phyloP scores from a whole-genome alignment of 2,888 invertebrate genomes.

The Cosmorhoe ocellata region DNA sequence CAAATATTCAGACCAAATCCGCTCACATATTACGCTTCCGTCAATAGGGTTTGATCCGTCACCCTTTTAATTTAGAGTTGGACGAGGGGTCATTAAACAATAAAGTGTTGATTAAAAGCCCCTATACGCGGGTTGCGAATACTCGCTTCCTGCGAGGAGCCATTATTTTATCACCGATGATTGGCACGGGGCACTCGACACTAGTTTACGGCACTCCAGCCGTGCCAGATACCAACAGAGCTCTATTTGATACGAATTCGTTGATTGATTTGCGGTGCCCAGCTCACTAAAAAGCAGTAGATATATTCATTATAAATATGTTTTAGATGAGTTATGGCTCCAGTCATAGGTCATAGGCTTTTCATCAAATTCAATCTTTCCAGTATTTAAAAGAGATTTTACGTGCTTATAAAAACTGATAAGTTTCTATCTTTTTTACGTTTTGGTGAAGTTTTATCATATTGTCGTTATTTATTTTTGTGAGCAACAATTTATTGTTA shows the following conservation, averaged over 20 bases:
- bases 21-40: conserved; percentile 74
- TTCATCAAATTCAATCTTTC: no score
- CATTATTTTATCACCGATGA: conserved; percentile 81
- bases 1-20: conserved; percentile 70
- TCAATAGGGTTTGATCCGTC: conserved; percentile 80
- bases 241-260: conserved; percentile 27
- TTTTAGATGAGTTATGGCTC: no score
- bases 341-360: no score
- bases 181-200: conserved; percentile 62
- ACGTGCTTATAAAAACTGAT: no score
- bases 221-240: conserved; percentile 25
- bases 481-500: no score
- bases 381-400: no score
- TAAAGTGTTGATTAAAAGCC: conserved; percentile 83
- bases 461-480: no score
- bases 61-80: conserved; percentile 81
- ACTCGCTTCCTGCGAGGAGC: conserved; percentile 75
- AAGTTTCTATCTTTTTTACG: no score
- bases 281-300: no score
- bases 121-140: conserved; percentile 79
- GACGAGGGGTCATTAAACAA: conserved; percentile 82
- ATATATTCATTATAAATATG: no score
- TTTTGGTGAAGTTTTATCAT: no score
- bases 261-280: conserved; percentile 15
- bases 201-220: conserved; percentile 21